A percentile compares a stretch with the other conserved stretches of the same genome.
These are phyloP conservation scores for Deroplatys truncata DNA, from an alignment of 2,888 invertebrate genomes.

Conservation along the genomic window DNA sequence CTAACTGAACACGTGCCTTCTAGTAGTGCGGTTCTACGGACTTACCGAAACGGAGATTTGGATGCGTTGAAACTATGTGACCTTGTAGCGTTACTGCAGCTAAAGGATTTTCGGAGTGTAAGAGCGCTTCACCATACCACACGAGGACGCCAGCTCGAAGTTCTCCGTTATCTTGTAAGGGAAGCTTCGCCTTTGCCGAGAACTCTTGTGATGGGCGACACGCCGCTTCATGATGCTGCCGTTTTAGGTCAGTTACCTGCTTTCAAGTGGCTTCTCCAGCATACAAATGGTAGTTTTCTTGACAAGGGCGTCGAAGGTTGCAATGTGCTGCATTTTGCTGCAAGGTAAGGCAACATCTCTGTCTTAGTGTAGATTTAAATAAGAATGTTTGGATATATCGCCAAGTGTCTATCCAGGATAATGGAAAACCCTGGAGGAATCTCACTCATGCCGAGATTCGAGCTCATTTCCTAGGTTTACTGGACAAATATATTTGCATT, in stretches of 20 bases:
- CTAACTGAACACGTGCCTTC: not conserved
- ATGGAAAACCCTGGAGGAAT: too few relatives aligned
- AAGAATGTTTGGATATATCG: too few relatives aligned
- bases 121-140: conserved; percentile 31
- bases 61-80: conserved; percentile 22
- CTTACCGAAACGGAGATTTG: conserved; percentile 29
- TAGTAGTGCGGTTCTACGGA: conserved; percentile 21
- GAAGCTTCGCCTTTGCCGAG: conserved; percentile 22
- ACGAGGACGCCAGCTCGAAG: conserved; percentile 30
- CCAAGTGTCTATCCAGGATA: too few relatives aligned
- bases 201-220: conserved; percentile 29
- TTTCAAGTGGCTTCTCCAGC: conserved; percentile 30
- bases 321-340: conserved; percentile 33
- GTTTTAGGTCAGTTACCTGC: conserved; percentile 31
- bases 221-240: conserved; percentile 33
- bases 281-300: conserved; percentile 28
- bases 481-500: too few relatives aligned
- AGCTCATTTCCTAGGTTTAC: too few relatives aligned
- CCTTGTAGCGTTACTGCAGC: not conserved
- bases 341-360: conserved; percentile 27
- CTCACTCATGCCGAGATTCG: too few relatives aligned
- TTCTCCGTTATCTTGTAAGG: conserved; percentile 20
- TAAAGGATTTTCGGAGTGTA: conserved; percentile 28
- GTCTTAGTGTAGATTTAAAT: too few relatives aligned
- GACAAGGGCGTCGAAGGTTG: conserved; percentile 32